These are phyloP conservation scores for Andrena minutula DNA, from an alignment of 2,888 invertebrate species.

Conservation along the genomic window DNA sequence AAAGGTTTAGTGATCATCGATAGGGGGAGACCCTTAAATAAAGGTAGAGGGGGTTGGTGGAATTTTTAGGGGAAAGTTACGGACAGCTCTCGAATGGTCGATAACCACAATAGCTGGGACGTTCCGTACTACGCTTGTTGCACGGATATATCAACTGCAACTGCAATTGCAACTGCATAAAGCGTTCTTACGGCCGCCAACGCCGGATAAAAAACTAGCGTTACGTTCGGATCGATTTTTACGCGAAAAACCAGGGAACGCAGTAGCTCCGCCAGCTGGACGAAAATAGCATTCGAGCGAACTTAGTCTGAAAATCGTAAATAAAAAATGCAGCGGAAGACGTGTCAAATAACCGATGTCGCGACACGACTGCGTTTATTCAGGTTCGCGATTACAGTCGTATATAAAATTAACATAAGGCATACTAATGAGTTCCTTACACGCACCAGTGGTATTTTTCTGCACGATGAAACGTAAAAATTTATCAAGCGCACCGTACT, in stretches of 20 bases:
- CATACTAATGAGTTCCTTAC: background rate
- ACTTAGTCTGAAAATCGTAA: constrained; percentile 11
- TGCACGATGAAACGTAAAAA: background rate
- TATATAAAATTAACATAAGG: constrained; percentile 10
- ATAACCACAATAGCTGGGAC: constrained; percentile 54
- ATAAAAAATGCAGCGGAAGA: constrained; percentile 5
- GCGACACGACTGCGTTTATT: constrained; percentile 3
- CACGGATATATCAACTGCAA: constrained; percentile 39
- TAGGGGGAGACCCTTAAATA: constrained; percentile 9
- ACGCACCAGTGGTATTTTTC: background rate
- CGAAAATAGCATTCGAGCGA: constrained; percentile 43
- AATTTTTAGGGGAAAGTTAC: constrained; percentile 64
- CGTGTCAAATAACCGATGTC: background rate
- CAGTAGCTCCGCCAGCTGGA: constrained; percentile 36
- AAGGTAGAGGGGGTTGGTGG: background rate
- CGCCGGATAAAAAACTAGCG: constrained; percentile 38
- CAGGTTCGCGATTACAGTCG: background rate
- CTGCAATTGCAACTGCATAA: constrained; percentile 50
- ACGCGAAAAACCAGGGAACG: constrained; percentile 41
- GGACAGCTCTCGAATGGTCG: constrained; percentile 64
- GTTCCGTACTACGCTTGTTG: constrained; percentile 41
- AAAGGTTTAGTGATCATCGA: constrained; percentile 33
- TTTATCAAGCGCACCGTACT: background rate
- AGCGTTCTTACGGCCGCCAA: constrained; percentile 36
- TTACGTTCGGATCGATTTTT: constrained; percentile 60